Evolutionary conservation across 2,888 invertebrate species (phyloP).

Genomic region (Zygaena filipendulae): DNA sequence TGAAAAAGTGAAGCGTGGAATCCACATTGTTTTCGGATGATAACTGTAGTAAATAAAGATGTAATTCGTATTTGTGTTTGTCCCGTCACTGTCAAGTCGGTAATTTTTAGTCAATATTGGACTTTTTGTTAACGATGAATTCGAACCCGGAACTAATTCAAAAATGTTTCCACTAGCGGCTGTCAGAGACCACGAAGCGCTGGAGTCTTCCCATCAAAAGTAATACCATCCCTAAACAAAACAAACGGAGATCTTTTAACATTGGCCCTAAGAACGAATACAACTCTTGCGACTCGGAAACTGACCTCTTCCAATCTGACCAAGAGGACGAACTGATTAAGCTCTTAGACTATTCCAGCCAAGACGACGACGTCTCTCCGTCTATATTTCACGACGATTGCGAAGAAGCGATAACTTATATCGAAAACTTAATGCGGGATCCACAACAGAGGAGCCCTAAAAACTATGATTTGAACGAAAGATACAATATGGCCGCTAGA

Average conservation of each 20-base stretch:
- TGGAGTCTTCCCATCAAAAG: constrained; percentile 56
- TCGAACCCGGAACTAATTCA: constrained; percentile 15
- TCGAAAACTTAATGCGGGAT: constrained; percentile 39
- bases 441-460: constrained; percentile 25
- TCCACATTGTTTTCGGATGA: too few species aligned
- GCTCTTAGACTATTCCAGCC: constrained; percentile 76
- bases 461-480: constrained; percentile 41
- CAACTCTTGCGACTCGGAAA: constrained; percentile 72
- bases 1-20: too few species aligned
- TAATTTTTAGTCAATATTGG: constrained; percentile 28
- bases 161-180: constrained; percentile 43
- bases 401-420: constrained; percentile 49
- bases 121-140: too few species aligned
- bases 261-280: constrained; percentile 30
- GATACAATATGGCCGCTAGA: constrained; percentile 46
- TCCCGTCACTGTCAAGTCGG: constrained; percentile 4
- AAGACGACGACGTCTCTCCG: constrained; percentile 68
- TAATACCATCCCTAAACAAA: constrained; percentile 33
- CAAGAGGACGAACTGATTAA: constrained; percentile 82
- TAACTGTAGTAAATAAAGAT: too few species aligned
- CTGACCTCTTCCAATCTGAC: constrained; percentile 81
- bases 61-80: constrained; percentile 17
- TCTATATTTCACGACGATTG: constrained; percentile 56
- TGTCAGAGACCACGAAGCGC: constrained; percentile 47
- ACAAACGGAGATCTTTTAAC: constrained; percentile 35